Conservation (phyloP, 2,113 vertebrate genomes). For the Micronycteris hirsuta region DNA sequence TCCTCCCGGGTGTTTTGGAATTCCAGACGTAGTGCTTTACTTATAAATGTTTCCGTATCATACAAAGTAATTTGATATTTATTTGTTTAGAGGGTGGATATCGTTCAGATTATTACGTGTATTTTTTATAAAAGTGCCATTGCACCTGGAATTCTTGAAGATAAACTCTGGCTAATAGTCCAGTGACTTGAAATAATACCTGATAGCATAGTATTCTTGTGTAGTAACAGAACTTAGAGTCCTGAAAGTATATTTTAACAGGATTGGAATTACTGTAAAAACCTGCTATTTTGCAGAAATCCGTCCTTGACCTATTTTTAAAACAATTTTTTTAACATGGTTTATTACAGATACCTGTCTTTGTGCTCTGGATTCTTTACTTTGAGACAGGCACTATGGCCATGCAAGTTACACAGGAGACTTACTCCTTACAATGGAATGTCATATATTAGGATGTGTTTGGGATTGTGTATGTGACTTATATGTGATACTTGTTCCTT, state of each 20-base stretch:
- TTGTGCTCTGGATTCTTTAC: background rate
- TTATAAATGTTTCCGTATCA: background rate
- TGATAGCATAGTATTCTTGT: background rate
- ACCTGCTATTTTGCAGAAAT: background rate
- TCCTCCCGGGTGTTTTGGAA: background rate
- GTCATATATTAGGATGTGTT: background rate
- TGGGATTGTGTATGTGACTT: background rate
- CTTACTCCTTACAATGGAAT: background rate
- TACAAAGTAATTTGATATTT: background rate
- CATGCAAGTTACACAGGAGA: background rate
- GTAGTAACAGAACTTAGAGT: background rate
- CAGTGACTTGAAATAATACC: background rate
- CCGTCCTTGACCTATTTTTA: background rate
- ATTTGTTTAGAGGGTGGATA: background rate
- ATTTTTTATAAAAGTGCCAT: background rate
- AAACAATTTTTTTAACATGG: background rate
- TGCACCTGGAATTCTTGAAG: background rate
- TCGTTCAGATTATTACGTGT: background rate
- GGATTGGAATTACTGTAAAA: slow-evolving; percentile 21
- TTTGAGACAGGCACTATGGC: background rate
- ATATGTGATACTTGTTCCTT: background rate
- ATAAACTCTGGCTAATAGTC: background rate
- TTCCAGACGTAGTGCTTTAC: background rate
- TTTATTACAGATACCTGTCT: background rate
- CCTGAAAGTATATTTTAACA: slow-evolving; percentile 11